phyloP scores from a whole-genome alignment of 2,888 invertebrate species.

The Xiphydria camelus region DNA sequence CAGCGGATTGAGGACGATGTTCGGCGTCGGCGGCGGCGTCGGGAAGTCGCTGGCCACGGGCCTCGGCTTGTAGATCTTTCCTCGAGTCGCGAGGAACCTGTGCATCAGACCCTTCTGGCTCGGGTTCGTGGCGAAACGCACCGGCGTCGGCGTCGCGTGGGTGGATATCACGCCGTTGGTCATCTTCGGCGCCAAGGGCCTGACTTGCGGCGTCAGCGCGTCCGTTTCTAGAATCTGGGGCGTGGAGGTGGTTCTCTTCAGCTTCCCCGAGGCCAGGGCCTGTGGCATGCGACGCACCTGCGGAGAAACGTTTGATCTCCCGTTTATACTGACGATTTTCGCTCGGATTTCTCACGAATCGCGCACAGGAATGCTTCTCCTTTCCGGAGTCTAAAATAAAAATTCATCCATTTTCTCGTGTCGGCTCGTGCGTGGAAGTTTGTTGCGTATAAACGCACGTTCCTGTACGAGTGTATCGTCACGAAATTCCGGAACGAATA shows the following conservation, averaged over 20 bases:
- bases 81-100: conserved; percentile 79
- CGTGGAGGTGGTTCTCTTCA: conserved; percentile 50
- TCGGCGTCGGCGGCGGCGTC: conserved; percentile 35
- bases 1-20: conserved; percentile 38
- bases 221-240: conserved; percentile 47
- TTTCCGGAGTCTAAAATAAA: no score
- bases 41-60: conserved; percentile 25
- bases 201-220: conserved; percentile 24
- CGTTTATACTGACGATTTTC: no score
- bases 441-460: no score
- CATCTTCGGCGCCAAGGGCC: conserved; percentile 42
- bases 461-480: no score
- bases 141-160: conserved; percentile 41
- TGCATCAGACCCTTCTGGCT: conserved; percentile 83
- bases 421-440: no score
- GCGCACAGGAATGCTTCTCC: no score
- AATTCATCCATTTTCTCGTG: no score
- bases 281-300: conserved; percentile 52
- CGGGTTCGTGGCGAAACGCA: conserved; percentile 67
- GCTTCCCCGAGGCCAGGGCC: conserved; percentile 42
- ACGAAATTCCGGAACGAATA: no score
- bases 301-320: no score
- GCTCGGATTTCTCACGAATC: conserved; percentile 20
- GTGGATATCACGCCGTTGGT: conserved; percentile 50
- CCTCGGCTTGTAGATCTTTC: conserved; percentile 62